phyloP scores from a whole-genome alignment of 2,113 vertebrate species.

The Nothobranchius furzeri region DNA sequence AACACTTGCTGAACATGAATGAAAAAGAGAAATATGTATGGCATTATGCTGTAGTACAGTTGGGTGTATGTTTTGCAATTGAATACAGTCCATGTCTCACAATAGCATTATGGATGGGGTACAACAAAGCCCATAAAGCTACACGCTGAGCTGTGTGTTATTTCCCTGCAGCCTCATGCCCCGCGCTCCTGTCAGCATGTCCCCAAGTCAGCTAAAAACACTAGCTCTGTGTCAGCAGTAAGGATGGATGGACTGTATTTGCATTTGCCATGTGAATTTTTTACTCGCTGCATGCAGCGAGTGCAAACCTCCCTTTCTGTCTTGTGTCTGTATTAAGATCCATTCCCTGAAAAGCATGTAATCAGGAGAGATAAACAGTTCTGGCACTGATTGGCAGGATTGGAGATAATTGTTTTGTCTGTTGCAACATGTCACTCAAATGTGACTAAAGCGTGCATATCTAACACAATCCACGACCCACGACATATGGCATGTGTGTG shows the following conservation, averaged over 20 bases:
- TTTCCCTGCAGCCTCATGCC: constrained; percentile 56
- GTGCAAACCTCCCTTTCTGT: not conserved
- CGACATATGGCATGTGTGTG: constrained; percentile 29
- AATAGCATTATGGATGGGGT: constrained; percentile 8
- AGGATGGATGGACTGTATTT: constrained; percentile 30
- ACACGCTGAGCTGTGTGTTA: constrained; percentile 41
- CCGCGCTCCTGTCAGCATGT: constrained; percentile 40
- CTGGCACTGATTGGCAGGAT: constrained; percentile 17
- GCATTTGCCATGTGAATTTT: constrained; percentile 31
- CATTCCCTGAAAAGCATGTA: constrained; percentile 23
- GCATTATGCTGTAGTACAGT: constrained; percentile 26
- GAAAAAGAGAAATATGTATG: constrained; percentile 23
- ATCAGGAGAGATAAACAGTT: constrained; percentile 32
- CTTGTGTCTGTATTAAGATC: not conserved
- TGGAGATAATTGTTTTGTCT: constrained; percentile 38
- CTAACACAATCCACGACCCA: constrained; percentile 31
- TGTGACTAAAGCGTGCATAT: constrained; percentile 11
- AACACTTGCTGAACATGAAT: constrained; percentile 17
- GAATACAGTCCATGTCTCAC: constrained; percentile 33
- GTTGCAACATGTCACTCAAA: constrained; percentile 29
- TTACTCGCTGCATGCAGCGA: constrained; percentile 9
- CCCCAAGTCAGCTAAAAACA: constrained; percentile 57
- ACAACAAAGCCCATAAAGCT: constrained; percentile 25
- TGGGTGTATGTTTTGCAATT: constrained; percentile 29
- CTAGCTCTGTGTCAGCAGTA: constrained; percentile 38